These are phyloP conservation scores for Glareola pratincola DNA, from an alignment of 2,113 vertebrate species.

Conservation along the genomic window DNA sequence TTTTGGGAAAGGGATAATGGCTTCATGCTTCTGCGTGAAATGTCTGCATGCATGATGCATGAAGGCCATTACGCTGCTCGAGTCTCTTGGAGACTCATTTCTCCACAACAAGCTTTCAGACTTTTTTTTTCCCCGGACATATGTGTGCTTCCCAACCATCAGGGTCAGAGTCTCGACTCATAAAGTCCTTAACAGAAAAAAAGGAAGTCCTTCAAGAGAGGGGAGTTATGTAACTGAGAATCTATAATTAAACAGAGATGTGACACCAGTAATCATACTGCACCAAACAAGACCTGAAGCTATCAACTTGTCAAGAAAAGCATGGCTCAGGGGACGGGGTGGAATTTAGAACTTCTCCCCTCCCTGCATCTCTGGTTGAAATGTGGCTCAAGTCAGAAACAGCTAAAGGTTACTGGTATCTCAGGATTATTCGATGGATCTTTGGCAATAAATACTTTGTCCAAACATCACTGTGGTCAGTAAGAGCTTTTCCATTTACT, in stretches of 20 bases:
- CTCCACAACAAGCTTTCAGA: not conserved
- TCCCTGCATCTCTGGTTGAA: not conserved
- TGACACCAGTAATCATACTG: not conserved
- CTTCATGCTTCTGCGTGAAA: not conserved
- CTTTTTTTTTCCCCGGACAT: not conserved
- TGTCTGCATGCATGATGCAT: not conserved
- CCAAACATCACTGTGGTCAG: fast-evolving
- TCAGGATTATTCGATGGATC: not conserved
- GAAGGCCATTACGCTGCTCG: not conserved
- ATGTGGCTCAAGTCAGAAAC: fast-evolving
- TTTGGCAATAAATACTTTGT: not conserved
- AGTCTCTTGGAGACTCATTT: not conserved
- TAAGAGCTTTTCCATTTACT: not conserved
- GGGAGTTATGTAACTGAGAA: not conserved
- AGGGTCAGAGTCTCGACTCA: not conserved
- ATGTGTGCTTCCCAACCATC: not conserved
- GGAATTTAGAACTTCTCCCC: not conserved
- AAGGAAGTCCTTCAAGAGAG: not conserved
- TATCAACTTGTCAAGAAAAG: not conserved
- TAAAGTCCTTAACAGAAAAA: not conserved
- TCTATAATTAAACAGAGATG: not conserved
- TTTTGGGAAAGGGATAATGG: not conserved
- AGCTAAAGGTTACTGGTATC: not conserved
- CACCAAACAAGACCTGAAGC: not conserved
- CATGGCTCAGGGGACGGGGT: fast-evolving